These are phyloP conservation scores for Hyaena hyaena DNA, from an alignment of 2,113 vertebrate genomes.

Conservation along the genomic window DNA sequence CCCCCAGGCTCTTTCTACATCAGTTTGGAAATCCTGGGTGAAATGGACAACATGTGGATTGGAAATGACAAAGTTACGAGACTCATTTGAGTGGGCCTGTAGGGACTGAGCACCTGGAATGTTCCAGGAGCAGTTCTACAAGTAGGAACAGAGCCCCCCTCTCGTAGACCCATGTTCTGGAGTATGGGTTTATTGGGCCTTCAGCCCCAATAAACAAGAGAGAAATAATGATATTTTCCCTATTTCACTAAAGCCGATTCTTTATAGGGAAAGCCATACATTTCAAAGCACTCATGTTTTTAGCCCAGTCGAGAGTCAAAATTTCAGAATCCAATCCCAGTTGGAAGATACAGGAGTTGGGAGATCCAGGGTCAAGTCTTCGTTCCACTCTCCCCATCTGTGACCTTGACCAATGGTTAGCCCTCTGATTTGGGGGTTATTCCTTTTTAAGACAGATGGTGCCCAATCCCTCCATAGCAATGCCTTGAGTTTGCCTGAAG, in stretches of 20 bases:
- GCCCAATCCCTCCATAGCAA: not conserved
- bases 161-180: not conserved
- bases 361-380: not conserved
- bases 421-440: not conserved
- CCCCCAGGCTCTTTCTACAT: not conserved
- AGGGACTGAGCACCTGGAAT: not conserved
- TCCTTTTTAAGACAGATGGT: not conserved
- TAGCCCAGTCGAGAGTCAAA: not conserved
- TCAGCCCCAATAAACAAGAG: not conserved
- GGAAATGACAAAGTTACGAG: not conserved
- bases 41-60: not conserved
- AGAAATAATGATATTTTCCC: not conserved
- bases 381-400: not conserved
- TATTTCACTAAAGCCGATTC: not conserved
- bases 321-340: not conserved
- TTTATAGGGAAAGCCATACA: not conserved
- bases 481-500: not conserved
- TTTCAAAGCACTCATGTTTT: not conserved
- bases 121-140: too few species aligned
- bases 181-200: not conserved
- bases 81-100: not conserved
- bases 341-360: not conserved
- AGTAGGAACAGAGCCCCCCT: rapidly evolving
- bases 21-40: not conserved
- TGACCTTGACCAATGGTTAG: not conserved